Conservation (phyloP, 53 echinoderm and acorn worm species). For the Patiria pectinifera region DNA sequence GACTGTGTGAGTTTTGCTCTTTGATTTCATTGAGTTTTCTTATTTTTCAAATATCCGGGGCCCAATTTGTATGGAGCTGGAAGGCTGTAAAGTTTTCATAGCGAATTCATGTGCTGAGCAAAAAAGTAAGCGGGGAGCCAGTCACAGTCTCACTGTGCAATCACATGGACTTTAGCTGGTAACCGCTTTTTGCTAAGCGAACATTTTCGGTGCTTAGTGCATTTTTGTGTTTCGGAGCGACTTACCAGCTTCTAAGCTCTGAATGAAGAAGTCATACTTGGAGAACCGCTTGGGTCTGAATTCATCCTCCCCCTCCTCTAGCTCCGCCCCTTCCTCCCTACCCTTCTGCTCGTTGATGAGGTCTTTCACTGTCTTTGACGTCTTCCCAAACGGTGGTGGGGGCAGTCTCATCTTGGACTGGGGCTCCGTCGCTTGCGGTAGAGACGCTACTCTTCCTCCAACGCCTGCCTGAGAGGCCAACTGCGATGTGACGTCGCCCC, state of each 20-base stretch:
- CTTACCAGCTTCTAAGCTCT: slow-evolving; percentile 98
- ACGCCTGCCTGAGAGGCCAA: slow-evolving; percentile 48
- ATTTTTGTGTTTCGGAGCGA: neutral
- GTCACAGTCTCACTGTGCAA: too few relatives aligned
- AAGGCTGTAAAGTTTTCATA: too few relatives aligned
- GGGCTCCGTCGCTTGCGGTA: slow-evolving; percentile 1
- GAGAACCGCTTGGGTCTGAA: slow-evolving; percentile 75
- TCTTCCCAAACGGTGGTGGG: slow-evolving; percentile 13
- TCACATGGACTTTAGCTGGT: neutral
- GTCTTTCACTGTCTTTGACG: slow-evolving; percentile 81
- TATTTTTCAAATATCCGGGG: too few relatives aligned
- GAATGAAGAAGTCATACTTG: slow-evolving; percentile 99
- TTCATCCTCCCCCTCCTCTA: slow-evolving; percentile 55
- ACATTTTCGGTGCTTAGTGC: neutral
- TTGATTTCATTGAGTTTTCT: too few relatives aligned
- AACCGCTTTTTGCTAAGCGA: neutral
- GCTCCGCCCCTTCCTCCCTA: slow-evolving; percentile 60
- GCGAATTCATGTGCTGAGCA: too few relatives aligned
- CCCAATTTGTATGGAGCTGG: too few relatives aligned
- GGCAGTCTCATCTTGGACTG: neutral
- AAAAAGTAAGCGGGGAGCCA: too few relatives aligned
- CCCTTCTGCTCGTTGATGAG: slow-evolving; percentile 82
- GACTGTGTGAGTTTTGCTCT: too few relatives aligned
- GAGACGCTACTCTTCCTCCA: slow-evolving; percentile 43
- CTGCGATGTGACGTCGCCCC: slow-evolving; percentile 13